These are phyloP conservation scores for Hippocampus comes DNA, from an alignment of 2,113 vertebrate genomes.

Conservation along the genomic window DNA sequence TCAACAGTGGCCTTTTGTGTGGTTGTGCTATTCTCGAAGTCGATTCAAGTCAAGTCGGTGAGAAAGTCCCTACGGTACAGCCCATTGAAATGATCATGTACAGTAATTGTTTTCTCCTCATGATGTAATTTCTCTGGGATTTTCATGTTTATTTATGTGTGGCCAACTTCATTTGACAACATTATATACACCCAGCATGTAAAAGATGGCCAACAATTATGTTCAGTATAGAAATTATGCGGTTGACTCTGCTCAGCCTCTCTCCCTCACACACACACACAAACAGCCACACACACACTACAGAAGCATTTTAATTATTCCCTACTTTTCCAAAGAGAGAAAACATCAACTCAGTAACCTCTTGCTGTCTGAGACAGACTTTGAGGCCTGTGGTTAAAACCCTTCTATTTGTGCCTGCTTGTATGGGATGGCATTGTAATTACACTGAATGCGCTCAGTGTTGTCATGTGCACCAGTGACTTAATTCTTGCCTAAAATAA, in stretches of 20 bases:
- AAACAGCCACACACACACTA: not conserved
- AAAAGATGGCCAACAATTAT: conserved; percentile 40
- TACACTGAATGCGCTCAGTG: conserved; percentile 46
- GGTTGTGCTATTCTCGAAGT: conserved; percentile 25
- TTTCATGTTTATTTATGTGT: conserved; percentile 35
- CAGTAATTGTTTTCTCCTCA: conserved; percentile 35
- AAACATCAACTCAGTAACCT: conserved; percentile 56
- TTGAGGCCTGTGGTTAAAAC: conserved; percentile 42
- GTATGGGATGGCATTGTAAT: conserved; percentile 33
- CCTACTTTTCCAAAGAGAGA: conserved; percentile 24
- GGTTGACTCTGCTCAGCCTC: not conserved
- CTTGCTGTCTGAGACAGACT: conserved; percentile 17
- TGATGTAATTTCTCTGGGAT: conserved; percentile 21
- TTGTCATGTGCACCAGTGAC: conserved; percentile 46
- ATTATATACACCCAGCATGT: conserved; percentile 20
- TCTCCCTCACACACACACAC: too few relatives aligned
- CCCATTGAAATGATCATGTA: conserved; percentile 43
- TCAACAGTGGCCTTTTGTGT: conserved; percentile 32
- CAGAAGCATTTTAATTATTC: conserved; percentile 36
- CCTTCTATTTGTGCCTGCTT: conserved; percentile 33
- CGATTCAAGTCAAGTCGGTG: conserved; percentile 15
- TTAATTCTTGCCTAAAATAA: conserved; percentile 14
- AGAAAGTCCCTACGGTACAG: conserved; percentile 26
- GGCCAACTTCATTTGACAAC: conserved; percentile 30
- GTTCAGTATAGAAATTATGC: conserved; percentile 34